These are phyloP conservation scores for Trichechus manatus DNA, from an alignment of 2,113 vertebrate species.

Conservation along the genomic window DNA sequence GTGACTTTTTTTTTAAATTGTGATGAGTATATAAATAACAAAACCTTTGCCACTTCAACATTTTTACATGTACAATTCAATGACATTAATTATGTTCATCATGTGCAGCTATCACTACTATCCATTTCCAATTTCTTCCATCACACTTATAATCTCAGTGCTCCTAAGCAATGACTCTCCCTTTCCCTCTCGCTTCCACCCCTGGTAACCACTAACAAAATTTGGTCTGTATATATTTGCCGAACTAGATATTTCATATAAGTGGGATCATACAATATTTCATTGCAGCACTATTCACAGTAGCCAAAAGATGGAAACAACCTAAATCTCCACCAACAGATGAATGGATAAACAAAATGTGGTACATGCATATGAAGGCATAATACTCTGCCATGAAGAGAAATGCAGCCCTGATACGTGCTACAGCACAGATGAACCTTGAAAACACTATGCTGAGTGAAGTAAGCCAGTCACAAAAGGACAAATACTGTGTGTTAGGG, in stretches of 20 bases:
- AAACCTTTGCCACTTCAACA: conserved; percentile 21
- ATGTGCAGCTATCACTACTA: neutral
- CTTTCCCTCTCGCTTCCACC: too few species aligned
- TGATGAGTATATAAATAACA: neutral
- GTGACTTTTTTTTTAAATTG: neutral
- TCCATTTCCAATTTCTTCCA: neutral
- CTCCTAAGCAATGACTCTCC: neutral
- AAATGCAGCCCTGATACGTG: neutral
- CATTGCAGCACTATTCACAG: neutral
- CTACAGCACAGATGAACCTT: neutral
- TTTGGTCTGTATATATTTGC: too few species aligned
- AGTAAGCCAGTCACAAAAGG: neutral
- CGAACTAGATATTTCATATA: neutral
- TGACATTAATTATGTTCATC: neutral
- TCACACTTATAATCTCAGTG: neutral
- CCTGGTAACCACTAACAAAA: too few species aligned
- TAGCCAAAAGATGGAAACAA: neutral
- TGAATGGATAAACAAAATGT: neutral
- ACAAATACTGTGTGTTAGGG: neutral
- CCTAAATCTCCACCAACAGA: too few species aligned
- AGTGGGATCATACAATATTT: neutral
- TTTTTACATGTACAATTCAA: neutral
- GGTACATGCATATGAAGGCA: neutral
- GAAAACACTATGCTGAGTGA: neutral
- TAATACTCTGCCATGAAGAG: neutral